Evolutionary conservation across 2,113 vertebrate species (phyloP), one percentile per base, ranked within the genome.

Genomic region (Ibidorhyncha struthersii): DNA sequence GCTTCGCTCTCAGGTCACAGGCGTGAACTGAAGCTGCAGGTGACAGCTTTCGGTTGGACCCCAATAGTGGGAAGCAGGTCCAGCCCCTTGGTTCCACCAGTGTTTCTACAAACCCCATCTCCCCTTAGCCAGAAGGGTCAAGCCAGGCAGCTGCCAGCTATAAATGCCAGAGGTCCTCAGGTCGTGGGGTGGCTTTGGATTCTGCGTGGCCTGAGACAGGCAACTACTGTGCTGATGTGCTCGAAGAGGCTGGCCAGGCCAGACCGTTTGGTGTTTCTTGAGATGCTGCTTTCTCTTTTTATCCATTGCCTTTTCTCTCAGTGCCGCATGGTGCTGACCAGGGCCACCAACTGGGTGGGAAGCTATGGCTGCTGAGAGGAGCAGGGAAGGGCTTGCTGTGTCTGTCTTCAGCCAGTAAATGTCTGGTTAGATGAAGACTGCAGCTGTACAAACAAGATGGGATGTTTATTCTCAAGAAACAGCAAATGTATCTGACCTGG

Each of bases 401-500:
- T 18, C 30, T 26, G 20, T 40, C 74, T 59, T 53, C 38, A 82
- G 67, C 47, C 65, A 74, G 41, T 12, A 10, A 50, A 14, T 14
- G 14, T 30, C 69, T 66, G 49, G 10, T 11, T 14, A 38, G 69
- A 26, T 38, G 34, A 74, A 45, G 70, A 27, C 74, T 53, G 52
- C 66, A 90, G 91, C 67, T 82, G 43, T 58, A 45, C 32, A 53
- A 86, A 71, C 15, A 32, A 26, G 26, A 18, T 0, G 1, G 49
- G 58, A 40, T 71, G 21, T n/a, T 67, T 58, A 56, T 62, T 25
- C 78, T 77, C 79, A 91, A 90, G 93, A 94, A 94, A 53, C 43
- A 86, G 30, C 50, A 79, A 71, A 74, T 8, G 34, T 58, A 22
- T 45, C 59, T 74, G 67, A 41, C 69, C 49, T 62, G 34, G 71